Base-by-base conservation (phyloP, 2,113 vertebrate genomes). In the Pseudorhombus dupliciocellatus region DNA sequence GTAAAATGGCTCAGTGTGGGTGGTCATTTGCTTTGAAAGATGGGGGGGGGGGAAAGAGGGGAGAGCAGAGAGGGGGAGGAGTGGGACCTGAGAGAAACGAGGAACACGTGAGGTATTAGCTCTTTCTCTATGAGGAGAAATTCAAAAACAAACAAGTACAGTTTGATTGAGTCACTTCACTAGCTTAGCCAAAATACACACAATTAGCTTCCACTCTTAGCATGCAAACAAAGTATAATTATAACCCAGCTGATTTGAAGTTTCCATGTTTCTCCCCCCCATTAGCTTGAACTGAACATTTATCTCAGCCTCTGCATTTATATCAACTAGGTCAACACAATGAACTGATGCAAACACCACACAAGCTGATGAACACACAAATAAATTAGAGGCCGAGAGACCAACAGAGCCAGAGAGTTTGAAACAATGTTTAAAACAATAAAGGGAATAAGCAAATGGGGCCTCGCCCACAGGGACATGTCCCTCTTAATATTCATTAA, bases 401-500 rank as follows among this genome's bases (percentile, higher is more conserved):
- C 48, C 28, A 51, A 31, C 26, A 67, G 52, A 16, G 22, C 28
- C 46, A 60, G 37, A 55, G 63, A 63, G 46, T 69, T 52, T 52
- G 50, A 4, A 52, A 22, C n/a, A 54, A 54, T 54, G 50, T 87
- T 87, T 82, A 58, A 82, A 90, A 89, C 73, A 88, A 90, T 87
- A 81, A 90, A 92, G 65, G 64, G 85, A 90, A 89, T 82, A 88
- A 87, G 87, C 86, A 87, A 88, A 87, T 60, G 71, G 77, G 70
- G 54, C 74, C 67, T 87, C 75, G 79, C 77, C 82, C 84, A 75
- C 70, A 89, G 84, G 85, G 88, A 87, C 87, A 87, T 84, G 84
- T 89, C 76, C 77, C 77, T 83, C 86, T 88, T 83, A 86, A 87
- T 88, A 88, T 87, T 88, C 84, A 91, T 88, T 84, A 90, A 84